phyloP scores from a whole-genome alignment of 2,888 invertebrate genomes.

The Sphaerophoria rueppellii region DNA sequence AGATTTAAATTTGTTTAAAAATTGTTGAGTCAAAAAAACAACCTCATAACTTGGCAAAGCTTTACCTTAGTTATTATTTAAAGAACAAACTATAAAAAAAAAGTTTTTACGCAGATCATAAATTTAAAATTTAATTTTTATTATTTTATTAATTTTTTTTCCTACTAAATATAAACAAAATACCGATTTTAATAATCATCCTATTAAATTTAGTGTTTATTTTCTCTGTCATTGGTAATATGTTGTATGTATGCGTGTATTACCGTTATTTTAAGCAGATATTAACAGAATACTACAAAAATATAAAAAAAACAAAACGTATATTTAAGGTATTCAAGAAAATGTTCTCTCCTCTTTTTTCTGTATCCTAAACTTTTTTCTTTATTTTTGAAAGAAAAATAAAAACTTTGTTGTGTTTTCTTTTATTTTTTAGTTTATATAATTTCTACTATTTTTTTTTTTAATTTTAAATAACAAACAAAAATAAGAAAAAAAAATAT shows the following conservation, averaged over 20 bases:
- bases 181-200: slow-evolving; percentile 66
- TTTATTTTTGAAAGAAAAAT: slow-evolving; percentile 53
- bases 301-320: slow-evolving; percentile 15
- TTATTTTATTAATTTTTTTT: slow-evolving; percentile 52
- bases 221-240: slow-evolving; percentile 39
- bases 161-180: slow-evolving; percentile 64
- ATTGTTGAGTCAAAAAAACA: slow-evolving; percentile 52
- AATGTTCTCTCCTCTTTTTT: slow-evolving; percentile 29
- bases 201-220: slow-evolving; percentile 66
- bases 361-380: slow-evolving; percentile 60
- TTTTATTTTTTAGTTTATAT: slow-evolving; percentile 41
- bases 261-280: slow-evolving; percentile 26
- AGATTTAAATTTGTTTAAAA: slow-evolving; percentile 49
- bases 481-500: slow-evolving; percentile 39
- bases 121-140: slow-evolving; percentile 26
- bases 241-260: slow-evolving; percentile 11
- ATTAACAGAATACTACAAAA: slow-evolving; percentile 17
- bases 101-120: slow-evolving; percentile 65
- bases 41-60: slow-evolving; percentile 79
- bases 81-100: slow-evolving; percentile 20
- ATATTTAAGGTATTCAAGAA: slow-evolving; percentile 15
- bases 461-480: slow-evolving; percentile 58
- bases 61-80: slow-evolving; percentile 75
- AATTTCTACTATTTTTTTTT: slow-evolving; percentile 63
- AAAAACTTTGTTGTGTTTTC: slow-evolving; percentile 67